These are phyloP conservation scores for Xiphophorus hellerii DNA, from an alignment of 2,113 vertebrate genomes.

Conservation along the genomic window DNA sequence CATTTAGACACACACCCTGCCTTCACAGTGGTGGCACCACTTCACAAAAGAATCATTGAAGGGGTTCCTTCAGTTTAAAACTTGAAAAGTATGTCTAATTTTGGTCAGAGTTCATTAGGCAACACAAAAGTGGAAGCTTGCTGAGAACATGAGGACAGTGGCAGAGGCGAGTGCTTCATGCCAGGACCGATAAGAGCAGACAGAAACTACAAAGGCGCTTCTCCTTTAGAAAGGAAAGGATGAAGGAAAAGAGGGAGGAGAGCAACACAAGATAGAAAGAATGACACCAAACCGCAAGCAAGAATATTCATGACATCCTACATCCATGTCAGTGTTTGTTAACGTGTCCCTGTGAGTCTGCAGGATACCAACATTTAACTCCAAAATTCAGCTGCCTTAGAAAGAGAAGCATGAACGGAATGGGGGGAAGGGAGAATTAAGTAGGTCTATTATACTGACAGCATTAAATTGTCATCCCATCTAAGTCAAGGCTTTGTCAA, in stretches of 20 bases:
- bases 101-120: conserved; percentile 85
- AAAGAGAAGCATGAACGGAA: conserved; percentile 51
- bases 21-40: conserved; percentile 65
- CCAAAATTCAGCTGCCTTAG: conserved; percentile 54
- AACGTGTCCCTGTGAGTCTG: conserved; percentile 64
- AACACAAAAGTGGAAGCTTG: conserved; percentile 80
- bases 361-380: conserved; percentile 65
- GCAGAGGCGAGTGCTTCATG: conserved; percentile 80
- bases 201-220: conserved; percentile 76
- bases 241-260: conserved; percentile 58
- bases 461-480: conserved; percentile 72
- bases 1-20: conserved; percentile 44
- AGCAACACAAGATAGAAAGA: conserved; percentile 47
- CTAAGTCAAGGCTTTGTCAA: conserved; percentile 58
- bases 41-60: conserved; percentile 82
- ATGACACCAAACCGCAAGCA: conserved; percentile 52
- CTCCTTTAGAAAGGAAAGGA: conserved; percentile 70
- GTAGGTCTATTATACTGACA: conserved; percentile 51
- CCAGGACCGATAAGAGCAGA: conserved; percentile 78
- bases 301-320: conserved; percentile 68
- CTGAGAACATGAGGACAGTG: conserved; percentile 81
- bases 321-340: conserved; percentile 75
- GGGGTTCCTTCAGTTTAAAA: conserved; percentile 79
- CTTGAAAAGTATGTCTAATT: conserved; percentile 86
- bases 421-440: conserved; percentile 52